phyloP scores from a whole-genome alignment of 2,113 vertebrate genomes.

The Trochalopteron elliotii region DNA sequence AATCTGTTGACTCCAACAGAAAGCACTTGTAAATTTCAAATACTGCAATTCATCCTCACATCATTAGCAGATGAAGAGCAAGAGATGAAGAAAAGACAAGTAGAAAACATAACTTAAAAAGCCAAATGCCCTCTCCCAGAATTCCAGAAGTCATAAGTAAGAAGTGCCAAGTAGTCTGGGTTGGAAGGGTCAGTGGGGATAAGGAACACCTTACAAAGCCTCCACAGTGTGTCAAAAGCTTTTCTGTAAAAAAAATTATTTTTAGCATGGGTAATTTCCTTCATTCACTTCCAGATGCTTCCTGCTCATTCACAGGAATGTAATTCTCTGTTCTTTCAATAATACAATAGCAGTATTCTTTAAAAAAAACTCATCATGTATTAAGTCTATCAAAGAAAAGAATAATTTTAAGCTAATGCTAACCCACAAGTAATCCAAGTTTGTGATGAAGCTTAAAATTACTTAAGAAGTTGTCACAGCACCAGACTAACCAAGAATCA shows the following conservation, averaged over 20 bases:
- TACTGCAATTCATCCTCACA: background rate
- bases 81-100: background rate
- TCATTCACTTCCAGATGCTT: background rate
- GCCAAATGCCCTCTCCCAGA: background rate
- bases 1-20: background rate
- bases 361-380: background rate
- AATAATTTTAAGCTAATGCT: background rate
- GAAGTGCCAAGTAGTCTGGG: background rate
- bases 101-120: background rate
- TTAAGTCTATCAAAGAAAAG: background rate
- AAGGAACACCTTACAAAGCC: background rate
- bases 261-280: background rate
- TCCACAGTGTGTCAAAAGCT: background rate
- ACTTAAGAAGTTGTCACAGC: background rate
- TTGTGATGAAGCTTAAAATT: background rate
- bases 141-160: background rate
- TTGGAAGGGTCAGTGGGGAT: too few relatives aligned
- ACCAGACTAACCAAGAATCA: background rate
- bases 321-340: background rate
- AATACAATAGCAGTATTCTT: background rate
- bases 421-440: background rate
- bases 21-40: background rate
- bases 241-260: background rate
- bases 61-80: background rate
- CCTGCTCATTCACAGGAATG: background rate